Base-by-base conservation (phyloP, 2,888 invertebrate species). In the Euzophera pinguis region DNA sequence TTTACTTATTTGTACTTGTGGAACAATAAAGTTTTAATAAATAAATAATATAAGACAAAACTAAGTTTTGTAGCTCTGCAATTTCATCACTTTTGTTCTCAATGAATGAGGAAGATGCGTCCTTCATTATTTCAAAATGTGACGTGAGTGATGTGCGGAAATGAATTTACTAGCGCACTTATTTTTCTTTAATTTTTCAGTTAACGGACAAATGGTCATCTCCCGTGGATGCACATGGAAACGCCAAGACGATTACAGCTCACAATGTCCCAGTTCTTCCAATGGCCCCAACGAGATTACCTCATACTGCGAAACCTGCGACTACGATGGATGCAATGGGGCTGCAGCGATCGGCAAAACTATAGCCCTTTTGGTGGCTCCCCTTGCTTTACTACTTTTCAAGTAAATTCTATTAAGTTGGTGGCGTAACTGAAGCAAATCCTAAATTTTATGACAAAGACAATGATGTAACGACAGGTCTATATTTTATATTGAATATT, bases 231-330 rank as follows among this genome's bases (percentile, higher is more conserved):
- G 93, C 79, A 91, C 91, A 7, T 91, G 91, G 90, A 91, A 93
- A 61, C 86, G 90, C 37, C 78, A 80, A 39, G 91, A 92, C 53
- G 91, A 91, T 72, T 84, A 84, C 66, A 78, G 85, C 7, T 91
- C 82, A 42, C 77, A 79, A 9, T 93, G 93, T 59, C 82, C 91
- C 1, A 85, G 81, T 57, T 72, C 90, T 5, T 75, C 81, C 34
- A 87, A 86, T 54, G 84, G 89, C 1, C 81, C 82, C 50, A 88
- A 92, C 61, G 91, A 92, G 61, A 80, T 90, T 13, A 83, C 92
- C 41, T 85, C 91, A 43, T 93, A 91, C 81, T 95, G 95, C 64
- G 92, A 92, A 69, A 93, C 93, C 53, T 95, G 95, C 71, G 93
- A 93, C 53, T 91, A 91, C 29, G 94, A 94, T 61, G 92, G 92